Evolutionary conservation across 2,888 invertebrate genomes (phyloP).

Genomic region (Formica aserva): DNA sequence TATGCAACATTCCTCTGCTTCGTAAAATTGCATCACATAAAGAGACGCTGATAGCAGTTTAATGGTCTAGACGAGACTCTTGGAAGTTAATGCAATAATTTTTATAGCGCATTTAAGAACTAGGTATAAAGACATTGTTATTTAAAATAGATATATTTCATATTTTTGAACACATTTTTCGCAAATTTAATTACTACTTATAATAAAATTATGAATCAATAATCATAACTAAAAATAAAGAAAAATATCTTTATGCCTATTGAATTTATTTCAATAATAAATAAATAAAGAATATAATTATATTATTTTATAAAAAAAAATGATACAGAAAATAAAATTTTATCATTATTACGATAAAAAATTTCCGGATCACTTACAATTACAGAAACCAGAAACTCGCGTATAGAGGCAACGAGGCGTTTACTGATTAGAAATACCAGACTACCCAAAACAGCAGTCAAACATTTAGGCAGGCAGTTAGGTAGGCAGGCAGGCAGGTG

Average conservation of each 20-base stretch:
- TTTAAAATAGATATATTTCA: conserved; percentile 2
- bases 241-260: neutral
- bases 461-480: neutral
- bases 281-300: neutral
- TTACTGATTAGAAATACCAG: neutral
- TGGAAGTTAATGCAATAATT: conserved; percentile 7
- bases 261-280: neutral
- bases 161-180: neutral
- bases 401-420: neutral
- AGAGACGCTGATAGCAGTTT: conserved; percentile 8
- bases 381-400: neutral
- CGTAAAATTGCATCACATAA: conserved; percentile 18
- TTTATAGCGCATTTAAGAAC: neutral
- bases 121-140: neutral
- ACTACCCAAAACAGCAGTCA: neutral
- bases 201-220: too few relatives aligned
- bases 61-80: neutral
- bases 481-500: neutral
- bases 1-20: conserved; percentile 8
- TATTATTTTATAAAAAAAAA: neutral
- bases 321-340: neutral
- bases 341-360: neutral
- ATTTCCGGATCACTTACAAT: neutral
- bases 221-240: neutral
- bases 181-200: neutral